phyloP scores from a whole-genome alignment of 1,140 invertebrate species.

The Pogonus chalceus region DNA sequence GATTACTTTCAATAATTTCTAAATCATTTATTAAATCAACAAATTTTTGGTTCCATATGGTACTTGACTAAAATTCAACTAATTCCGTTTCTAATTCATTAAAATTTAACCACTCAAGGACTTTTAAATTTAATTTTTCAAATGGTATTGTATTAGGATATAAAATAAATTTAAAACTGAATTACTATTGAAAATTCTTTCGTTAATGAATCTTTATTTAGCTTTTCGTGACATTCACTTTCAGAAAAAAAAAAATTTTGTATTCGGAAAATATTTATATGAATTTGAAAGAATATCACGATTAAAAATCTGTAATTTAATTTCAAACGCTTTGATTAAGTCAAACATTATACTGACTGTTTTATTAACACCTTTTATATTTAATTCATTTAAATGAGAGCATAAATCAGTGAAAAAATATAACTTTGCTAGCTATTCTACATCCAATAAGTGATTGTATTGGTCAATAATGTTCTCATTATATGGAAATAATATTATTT shows the following conservation, averaged over 20 bases:
- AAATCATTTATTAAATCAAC: too few species aligned
- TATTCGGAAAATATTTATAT: not conserved
- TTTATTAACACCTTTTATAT: not conserved
- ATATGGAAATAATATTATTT: slow-evolving; percentile 11
- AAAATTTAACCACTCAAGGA: slow-evolving; percentile 11
- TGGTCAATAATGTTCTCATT: not conserved
- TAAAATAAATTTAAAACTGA: slow-evolving; percentile 14
- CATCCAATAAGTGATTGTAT: not conserved
- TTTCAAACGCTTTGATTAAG: too few species aligned
- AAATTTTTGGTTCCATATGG: slow-evolving; percentile 8
- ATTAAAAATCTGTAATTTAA: too few species aligned
- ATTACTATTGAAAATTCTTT: slow-evolving; percentile 10
- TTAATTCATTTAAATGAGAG: not conserved
- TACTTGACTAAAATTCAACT: slow-evolving; percentile 8
- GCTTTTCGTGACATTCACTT: not conserved
- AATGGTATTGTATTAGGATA: slow-evolving; percentile 10
- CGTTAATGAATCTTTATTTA: not conserved
- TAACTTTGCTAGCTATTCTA: not conserved
- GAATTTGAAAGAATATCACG: too few species aligned
- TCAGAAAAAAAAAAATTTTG: not conserved
- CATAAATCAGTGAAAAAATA: not conserved
- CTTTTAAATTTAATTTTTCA: slow-evolving; percentile 9
- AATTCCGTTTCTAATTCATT: slow-evolving; percentile 10
- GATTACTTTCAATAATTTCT: slow-evolving; percentile 12
- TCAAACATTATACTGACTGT: too few species aligned